phyloP scores from a whole-genome alignment of 2,113 vertebrate genomes.

The Crypturellus undulatus region DNA sequence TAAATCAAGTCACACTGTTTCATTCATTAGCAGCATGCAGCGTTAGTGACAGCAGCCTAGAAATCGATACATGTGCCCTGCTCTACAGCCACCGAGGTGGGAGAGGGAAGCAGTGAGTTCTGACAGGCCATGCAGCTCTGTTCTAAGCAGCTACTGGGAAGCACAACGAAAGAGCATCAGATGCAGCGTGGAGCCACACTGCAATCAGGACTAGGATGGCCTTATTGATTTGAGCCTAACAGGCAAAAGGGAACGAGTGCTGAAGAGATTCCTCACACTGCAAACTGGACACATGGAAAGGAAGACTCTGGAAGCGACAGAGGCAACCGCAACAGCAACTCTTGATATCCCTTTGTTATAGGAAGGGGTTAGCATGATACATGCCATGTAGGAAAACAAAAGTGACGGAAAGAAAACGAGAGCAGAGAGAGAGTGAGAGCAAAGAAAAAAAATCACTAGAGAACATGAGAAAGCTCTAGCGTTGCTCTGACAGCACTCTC shows the following conservation, averaged over 20 bases:
- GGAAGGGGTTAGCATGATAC: constrained; percentile 10
- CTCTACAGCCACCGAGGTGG: not conserved
- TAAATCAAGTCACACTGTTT: not conserved
- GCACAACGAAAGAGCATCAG: constrained; percentile 35
- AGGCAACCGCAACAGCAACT: not conserved
- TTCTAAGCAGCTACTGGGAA: constrained; percentile 47
- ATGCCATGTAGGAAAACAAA: not conserved
- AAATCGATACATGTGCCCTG: not conserved
- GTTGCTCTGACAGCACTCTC: not conserved
- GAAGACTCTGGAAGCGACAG: constrained; percentile 8
- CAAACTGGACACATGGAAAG: not conserved
- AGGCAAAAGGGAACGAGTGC: not conserved
- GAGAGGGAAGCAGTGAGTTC: not conserved
- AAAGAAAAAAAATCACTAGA: not conserved
- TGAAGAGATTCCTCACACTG: not conserved
- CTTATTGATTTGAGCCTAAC: not conserved
- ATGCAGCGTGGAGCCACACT: not conserved
- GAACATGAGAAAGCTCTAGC: not conserved
- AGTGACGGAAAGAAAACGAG: not conserved
- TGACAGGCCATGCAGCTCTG: constrained; percentile 23
- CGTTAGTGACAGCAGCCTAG: not conserved
- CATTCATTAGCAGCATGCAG: constrained; percentile 13
- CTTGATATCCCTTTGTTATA: not conserved
- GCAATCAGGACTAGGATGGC: not conserved
- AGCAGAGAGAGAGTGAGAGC: not conserved